Percentiles rank a stretch among this genome's conserved stretches.
phyloP scores from a whole-genome alignment of 2,888 invertebrate species.

The Meteorus colon region DNA sequence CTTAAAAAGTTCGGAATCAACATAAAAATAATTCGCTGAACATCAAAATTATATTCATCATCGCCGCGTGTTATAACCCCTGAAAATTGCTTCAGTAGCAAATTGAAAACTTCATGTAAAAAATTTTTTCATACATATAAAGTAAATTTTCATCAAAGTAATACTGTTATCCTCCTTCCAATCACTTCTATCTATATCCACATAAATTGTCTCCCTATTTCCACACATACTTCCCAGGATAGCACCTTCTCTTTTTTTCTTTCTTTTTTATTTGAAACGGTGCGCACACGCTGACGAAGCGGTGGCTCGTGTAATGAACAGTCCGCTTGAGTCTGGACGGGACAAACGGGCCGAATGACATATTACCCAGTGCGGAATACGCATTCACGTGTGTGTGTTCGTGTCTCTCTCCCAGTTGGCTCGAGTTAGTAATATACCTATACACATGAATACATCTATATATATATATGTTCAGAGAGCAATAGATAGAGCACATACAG shows the following conservation, averaged over 20 bases:
- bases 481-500: neutral
- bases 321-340: slow-evolving; percentile 61
- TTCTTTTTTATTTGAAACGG: slow-evolving; percentile 41
- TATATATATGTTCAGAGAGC: slow-evolving; percentile 36
- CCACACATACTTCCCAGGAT: slow-evolving; percentile 48
- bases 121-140: neutral
- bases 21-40: too few relatives aligned
- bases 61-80: too few relatives aligned
- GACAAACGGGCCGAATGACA: slow-evolving; percentile 55
- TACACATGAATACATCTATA: neutral
- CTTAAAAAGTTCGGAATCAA: too few relatives aligned
- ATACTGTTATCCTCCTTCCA: neutral
- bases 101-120: too few relatives aligned
- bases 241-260: slow-evolving; percentile 36
- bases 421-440: slow-evolving; percentile 21
- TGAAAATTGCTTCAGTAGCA: too few relatives aligned
- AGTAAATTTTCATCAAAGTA: neutral
- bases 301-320: slow-evolving; percentile 55
- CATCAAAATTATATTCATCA: too few relatives aligned
- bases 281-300: slow-evolving; percentile 51
- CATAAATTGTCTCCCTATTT: slow-evolving; percentile 44
- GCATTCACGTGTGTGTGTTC: slow-evolving; percentile 46
- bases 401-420: slow-evolving; percentile 34
- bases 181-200: neutral
- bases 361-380: slow-evolving; percentile 47